These are phyloP conservation scores for Chelonia mydas DNA, from an alignment of 2,797 vertebrate species.

Conservation along the genomic window DNA sequence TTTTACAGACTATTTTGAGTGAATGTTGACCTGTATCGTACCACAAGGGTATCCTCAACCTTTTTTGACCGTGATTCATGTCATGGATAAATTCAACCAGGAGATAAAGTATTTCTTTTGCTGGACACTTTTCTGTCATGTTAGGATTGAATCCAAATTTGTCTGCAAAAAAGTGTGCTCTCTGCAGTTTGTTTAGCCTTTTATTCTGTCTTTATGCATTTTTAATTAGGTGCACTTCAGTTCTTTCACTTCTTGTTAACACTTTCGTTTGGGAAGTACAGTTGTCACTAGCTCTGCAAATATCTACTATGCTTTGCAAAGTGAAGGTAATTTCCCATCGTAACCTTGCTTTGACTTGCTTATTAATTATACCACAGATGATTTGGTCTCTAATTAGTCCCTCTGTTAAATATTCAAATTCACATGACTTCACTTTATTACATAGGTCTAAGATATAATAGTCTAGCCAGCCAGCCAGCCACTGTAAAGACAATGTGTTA, in stretches of 20 bases:
- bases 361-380: neutral
- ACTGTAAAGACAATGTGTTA: neutral
- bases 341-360: neutral
- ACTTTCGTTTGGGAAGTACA: neutral
- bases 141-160: neutral
- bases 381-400: neutral
- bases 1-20: neutral
- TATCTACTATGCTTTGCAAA: neutral
- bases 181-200: neutral
- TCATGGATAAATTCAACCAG: neutral
- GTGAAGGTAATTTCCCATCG: neutral
- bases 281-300: neutral
- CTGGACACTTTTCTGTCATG: neutral
- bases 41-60: rapidly evolving
- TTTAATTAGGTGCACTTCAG: neutral
- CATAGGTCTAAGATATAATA: neutral
- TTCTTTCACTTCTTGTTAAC: neutral
- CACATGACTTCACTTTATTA: neutral
- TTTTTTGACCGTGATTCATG: neutral
- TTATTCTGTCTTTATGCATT: neutral
- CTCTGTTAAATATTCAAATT: neutral
- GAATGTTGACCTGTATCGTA: neutral
- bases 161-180: neutral
- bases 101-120: neutral
- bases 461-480: neutral